These are phyloP conservation scores for Aleiodes sp. DNA, from an alignment of 1,140 invertebrate genomes.

Conservation along the genomic window DNA sequence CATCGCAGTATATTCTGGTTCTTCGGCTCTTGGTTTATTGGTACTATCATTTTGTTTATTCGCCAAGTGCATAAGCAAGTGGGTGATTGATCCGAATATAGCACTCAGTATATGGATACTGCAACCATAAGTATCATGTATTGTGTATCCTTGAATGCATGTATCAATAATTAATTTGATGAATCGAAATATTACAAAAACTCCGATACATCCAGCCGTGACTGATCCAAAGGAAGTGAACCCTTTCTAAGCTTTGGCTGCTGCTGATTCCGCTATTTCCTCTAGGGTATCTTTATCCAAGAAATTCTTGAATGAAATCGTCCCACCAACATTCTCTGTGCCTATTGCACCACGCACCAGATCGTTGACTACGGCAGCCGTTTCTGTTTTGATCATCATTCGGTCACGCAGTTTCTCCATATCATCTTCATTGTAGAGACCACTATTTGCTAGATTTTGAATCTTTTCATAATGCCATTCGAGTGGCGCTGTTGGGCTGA, in stretches of 20 bases:
- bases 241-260: slow-evolving; percentile 1
- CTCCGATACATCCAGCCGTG: slow-evolving; percentile 17
- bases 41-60: too few species aligned
- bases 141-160: slow-evolving; percentile 15
- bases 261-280: slow-evolving; percentile 7
- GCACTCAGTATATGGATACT: slow-evolving; percentile 7
- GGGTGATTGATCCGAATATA: not conserved
- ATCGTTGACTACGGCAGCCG: slow-evolving; percentile 17
- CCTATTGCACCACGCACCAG: slow-evolving; percentile 14
- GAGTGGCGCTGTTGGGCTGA: not conserved
- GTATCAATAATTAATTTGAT: slow-evolving; percentile 21
- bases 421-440: slow-evolving; percentile 21
- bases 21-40: too few species aligned
- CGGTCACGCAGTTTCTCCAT: slow-evolving; percentile 23
- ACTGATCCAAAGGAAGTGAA: slow-evolving; percentile 19
- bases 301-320: not conserved
- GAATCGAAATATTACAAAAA: not conserved
- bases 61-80: not conserved
- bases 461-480: slow-evolving; percentile 27
- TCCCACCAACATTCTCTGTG: not conserved
- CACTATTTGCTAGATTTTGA: slow-evolving; percentile 10
- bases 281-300: slow-evolving; percentile 19
- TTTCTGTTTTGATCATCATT: slow-evolving; percentile 33
- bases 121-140: slow-evolving; percentile 8
- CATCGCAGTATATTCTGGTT: too few species aligned